Evolutionary conservation across 2,888 invertebrate species (phyloP).

Genomic region (Xestoiulus laeticollis): DNA sequence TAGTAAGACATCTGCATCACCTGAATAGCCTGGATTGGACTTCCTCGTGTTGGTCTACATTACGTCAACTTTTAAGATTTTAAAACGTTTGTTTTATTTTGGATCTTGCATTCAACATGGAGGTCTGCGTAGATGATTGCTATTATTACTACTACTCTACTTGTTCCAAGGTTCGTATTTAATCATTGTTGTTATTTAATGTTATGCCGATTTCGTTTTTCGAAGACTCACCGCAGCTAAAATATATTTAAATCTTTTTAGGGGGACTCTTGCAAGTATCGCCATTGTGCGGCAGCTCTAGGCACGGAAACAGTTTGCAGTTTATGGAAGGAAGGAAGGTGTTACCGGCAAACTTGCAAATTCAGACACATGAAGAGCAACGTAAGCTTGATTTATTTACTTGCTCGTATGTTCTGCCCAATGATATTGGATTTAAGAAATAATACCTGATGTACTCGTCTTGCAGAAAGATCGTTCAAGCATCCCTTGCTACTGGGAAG

Average conservation of each 20-base stretch:
- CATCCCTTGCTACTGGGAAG: conserved; percentile 88
- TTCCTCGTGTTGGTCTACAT: neutral
- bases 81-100: neutral
- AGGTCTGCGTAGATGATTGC: conserved; percentile 70
- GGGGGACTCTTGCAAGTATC: conserved; percentile 83
- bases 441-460: conserved; percentile 52
- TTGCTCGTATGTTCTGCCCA: neutral
- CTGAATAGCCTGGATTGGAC: neutral
- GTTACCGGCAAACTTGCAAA: conserved; percentile 79
- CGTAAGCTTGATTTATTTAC: conserved; percentile 65
- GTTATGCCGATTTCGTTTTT: too few species aligned
- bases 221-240: too few species aligned
- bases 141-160: conserved; percentile 90
- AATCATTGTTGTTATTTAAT: neutral
- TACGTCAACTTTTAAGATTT: neutral
- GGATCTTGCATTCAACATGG: neutral
- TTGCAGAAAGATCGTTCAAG: conserved; percentile 80
- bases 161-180: conserved; percentile 77
- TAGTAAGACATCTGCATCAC: neutral
- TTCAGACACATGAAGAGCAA: conserved; percentile 86
- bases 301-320: conserved; percentile 83
- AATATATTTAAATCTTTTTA: too few species aligned
- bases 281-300: conserved; percentile 84
- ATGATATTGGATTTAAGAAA: conserved; percentile 29
- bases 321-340: conserved; percentile 84